Evolutionary conservation across 2,888 invertebrate species (phyloP).

Genomic region (Magallana nippona): DNA sequence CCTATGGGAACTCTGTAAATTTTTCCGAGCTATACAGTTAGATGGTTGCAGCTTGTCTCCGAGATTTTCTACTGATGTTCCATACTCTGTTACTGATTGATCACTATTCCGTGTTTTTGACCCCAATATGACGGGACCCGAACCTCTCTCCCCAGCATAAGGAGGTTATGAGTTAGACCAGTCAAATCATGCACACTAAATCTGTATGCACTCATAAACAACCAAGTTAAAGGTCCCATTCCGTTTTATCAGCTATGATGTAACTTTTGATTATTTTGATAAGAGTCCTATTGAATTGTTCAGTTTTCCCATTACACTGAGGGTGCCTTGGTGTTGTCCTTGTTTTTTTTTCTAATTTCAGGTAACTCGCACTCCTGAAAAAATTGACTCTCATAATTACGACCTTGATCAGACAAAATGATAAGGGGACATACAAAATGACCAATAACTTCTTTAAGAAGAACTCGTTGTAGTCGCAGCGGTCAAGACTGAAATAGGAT

Average conservation of each 20-base stretch:
- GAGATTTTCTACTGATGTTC: not conserved
- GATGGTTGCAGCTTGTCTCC: slow-evolving; percentile 7
- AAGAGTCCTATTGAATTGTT: slow-evolving; percentile 3
- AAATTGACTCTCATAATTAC: slow-evolving; percentile 31
- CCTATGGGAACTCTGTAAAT: not conserved
- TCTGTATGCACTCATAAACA: not conserved
- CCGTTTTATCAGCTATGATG: slow-evolving; percentile 10
- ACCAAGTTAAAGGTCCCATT: slow-evolving; percentile 15
- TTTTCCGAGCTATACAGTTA: slow-evolving; percentile 5
- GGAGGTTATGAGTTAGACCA: slow-evolving; percentile 4
- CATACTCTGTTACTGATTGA: not conserved
- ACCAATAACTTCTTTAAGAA: not conserved
- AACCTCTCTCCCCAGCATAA: slow-evolving; percentile 25
- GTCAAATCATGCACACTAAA: not conserved
- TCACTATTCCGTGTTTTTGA: not conserved
- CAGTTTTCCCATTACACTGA: slow-evolving; percentile 10
- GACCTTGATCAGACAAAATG: slow-evolving; percentile 18
- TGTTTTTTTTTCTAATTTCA: not conserved
- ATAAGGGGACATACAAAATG: not conserved
- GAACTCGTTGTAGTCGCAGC: not conserved
- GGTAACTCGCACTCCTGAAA: not conserved
- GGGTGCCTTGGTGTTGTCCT: not conserved
- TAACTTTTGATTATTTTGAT: not conserved
- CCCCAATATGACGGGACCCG: not conserved
- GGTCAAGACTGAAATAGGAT: not conserved